Base-by-base conservation (phyloP, 1,140 invertebrate genomes). In the Notospermus geniculatus region DNA sequence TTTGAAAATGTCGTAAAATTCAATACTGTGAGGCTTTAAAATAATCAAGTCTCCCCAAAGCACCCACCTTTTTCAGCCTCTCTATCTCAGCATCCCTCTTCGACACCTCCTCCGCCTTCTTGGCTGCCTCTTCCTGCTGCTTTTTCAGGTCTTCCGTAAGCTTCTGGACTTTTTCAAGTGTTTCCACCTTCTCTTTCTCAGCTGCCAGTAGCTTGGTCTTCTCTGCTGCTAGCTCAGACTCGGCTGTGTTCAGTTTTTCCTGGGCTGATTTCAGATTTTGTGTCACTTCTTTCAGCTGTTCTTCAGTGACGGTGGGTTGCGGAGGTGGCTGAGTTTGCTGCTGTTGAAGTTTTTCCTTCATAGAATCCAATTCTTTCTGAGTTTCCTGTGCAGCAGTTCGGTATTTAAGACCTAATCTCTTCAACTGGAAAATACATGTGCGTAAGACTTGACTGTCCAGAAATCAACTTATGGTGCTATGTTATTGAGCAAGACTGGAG, bases 371-470 rank as follows among this genome's bases (percentile, higher is more conserved):
- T 52, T 76, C 71, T 53, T 78, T 79, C 5, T 56, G 63, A 0
- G 64, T 71, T 64, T 91, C 90, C 74, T 92, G 90, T 73, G 86
- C 92, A 70, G 91, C 90, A 4, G 87, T 88, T 77, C 95, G 95
- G 74, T 96, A 96, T 71, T 93, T 93, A 65, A 92, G 90, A 2
- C 92, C 94, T 73, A 96, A 93, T 75, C 91, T 92, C 66, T 91
- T 86, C 52, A 96, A 87, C 83, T 94, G 69, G 15, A 71, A 66
- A 45, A 60, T 58, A 36, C n/a, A n/a, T n/a, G n/a, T n/a, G n/a
- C 4, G 32, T 15, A 7, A 15, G 32, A 36, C 4, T 36, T n/a
- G n/a, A n/a, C n/a, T n/a, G n/a, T 36, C n/a, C n/a, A n/a, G n/a
- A n/a, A n/a, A n/a, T n/a, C n/a, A n/a, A n/a, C n/a, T n/a, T n/a